A percentile compares a stretch with the other conserved stretches of the same genome.
Evolutionary conservation across 2,797 vertebrate species (phyloP).

Genomic region (Taeniopygia guttata): DNA sequence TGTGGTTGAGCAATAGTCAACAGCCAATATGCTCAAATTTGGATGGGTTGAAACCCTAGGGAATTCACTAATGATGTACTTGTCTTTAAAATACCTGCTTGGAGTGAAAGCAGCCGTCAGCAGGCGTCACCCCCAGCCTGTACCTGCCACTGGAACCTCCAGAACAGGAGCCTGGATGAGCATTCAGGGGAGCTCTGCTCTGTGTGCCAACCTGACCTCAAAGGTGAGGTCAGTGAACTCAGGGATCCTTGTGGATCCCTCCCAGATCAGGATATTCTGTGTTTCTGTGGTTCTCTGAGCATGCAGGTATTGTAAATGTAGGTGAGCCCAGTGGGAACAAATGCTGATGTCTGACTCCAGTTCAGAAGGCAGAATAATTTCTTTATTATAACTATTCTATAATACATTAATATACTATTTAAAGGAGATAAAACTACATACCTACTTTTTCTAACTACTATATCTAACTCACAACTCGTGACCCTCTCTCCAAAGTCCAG

Average conservation of each 20-base stretch:
- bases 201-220: rapidly evolving
- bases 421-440: too few relatives aligned
- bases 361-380: too few relatives aligned
- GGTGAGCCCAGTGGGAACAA: too few relatives aligned
- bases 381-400: too few relatives aligned
- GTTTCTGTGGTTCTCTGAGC: rapidly evolving
- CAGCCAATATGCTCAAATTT: not conserved
- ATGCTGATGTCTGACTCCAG: too few relatives aligned
- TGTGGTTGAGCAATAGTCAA: not conserved
- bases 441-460: too few relatives aligned
- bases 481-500: too few relatives aligned
- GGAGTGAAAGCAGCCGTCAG: not conserved
- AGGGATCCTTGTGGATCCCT: not conserved
- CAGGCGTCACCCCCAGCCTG: not conserved
- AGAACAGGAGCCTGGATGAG: rapidly evolving
- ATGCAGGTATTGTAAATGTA: not conserved
- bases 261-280: not conserved
- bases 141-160: not conserved
- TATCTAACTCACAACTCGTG: too few relatives aligned
- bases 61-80: not conserved
- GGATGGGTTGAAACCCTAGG: not conserved
- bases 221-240: not conserved
- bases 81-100: not conserved
- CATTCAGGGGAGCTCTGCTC: rapidly evolving
- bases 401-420: too few relatives aligned